phyloP scores from a whole-genome alignment of 2,113 vertebrate genomes.

The Hippocampus abdominalis region DNA sequence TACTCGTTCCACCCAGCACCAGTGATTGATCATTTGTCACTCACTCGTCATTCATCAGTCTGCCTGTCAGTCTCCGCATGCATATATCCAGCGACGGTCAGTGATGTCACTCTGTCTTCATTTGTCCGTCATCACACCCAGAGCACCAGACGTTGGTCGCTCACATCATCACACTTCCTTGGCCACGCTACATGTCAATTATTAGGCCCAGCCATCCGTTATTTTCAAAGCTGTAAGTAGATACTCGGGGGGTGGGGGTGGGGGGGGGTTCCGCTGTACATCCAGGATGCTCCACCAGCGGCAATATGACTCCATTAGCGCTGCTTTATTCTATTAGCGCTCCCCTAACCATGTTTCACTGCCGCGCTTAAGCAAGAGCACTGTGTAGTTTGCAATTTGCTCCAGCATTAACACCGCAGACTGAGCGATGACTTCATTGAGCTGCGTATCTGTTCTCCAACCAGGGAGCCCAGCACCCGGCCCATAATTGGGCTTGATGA shows the following conservation, averaged over 20 bases:
- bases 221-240: background rate
- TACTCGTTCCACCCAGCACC: no score
- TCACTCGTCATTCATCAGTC: no score
- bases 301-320: conserved; percentile 27
- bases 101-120: no score
- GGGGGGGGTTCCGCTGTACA: background rate
- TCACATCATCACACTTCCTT: no score
- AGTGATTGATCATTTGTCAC: no score
- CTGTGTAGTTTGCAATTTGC: conserved; percentile 45
- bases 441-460: conserved; percentile 16
- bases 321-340: conserved; percentile 32
- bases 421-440: conserved; percentile 46
- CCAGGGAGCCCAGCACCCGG: conserved; percentile 27
- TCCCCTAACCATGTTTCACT: conserved; percentile 31
- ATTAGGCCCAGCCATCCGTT: background rate
- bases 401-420: conserved; percentile 44
- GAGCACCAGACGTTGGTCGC: no score
- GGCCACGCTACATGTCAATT: no score
- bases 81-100: no score
- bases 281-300: conserved; percentile 24
- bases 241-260: no score
- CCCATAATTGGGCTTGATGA: conserved; percentile 65
- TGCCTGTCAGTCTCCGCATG: no score
- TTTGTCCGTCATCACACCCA: no score
- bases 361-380: conserved; percentile 31